phyloP scores from a whole-genome alignment of 2,888 invertebrate genomes.

The Leptopilina drosophilae region DNA sequence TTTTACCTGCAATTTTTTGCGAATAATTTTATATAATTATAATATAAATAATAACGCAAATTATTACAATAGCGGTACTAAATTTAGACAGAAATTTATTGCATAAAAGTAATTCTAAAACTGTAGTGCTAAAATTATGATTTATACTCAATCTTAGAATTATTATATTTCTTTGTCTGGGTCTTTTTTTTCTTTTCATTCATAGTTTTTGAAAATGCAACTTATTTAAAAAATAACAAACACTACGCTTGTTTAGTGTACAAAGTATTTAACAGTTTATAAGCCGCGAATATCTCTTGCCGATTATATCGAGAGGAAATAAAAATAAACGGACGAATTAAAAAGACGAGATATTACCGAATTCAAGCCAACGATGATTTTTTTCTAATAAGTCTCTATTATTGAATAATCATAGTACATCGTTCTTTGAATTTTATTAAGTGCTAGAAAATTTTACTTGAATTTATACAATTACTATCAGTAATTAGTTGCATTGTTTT shows the following conservation, averaged over 20 bases:
- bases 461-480: too few species aligned
- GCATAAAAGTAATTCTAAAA: too few species aligned
- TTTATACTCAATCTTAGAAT: not conserved
- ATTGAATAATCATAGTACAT: too few species aligned
- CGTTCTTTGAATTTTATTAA: too few species aligned
- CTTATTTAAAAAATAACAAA: constrained; percentile 8
- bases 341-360: not conserved
- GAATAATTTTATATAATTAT: too few species aligned
- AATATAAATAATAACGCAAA: too few species aligned
- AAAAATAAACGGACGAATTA: constrained; percentile 16
- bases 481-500: too few species aligned
- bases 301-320: constrained; percentile 35
- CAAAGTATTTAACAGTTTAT: constrained; percentile 33
- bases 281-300: constrained; percentile 18
- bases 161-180: not conserved
- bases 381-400: not conserved
- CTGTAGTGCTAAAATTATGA: not conserved
- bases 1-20: too few species aligned
- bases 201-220: constrained; percentile 17
- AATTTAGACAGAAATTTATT: too few species aligned
- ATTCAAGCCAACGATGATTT: not conserved
- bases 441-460: too few species aligned
- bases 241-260: constrained; percentile 6
- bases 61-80: too few species aligned
- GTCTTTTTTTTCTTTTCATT: not conserved